Evolutionary conservation across 2,888 invertebrate species (phyloP).

Genomic region (Platycheirus rosarum): DNA sequence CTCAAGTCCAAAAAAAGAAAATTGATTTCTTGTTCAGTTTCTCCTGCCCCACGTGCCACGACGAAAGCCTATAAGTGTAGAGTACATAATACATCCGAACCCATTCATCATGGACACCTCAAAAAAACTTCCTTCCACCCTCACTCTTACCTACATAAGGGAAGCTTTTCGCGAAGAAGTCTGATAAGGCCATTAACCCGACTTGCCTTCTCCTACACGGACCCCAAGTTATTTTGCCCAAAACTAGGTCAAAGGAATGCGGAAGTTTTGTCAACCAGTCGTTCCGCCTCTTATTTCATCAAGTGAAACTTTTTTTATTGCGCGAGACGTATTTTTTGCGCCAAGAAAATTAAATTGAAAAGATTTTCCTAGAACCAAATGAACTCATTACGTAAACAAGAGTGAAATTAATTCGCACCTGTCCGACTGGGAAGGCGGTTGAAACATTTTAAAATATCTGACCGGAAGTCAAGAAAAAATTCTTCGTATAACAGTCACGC

Average conservation of each 20-base stretch:
- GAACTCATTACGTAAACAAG: constrained; percentile 60
- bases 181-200: constrained; percentile 69
- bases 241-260: constrained; percentile 70
- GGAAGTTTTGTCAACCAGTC: constrained; percentile 65
- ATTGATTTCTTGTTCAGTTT: constrained; percentile 59
- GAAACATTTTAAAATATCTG: constrained; percentile 59
- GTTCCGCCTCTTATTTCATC: constrained; percentile 29
- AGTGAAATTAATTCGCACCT: constrained; percentile 55
- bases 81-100: not conserved
- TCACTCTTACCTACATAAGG: not conserved
- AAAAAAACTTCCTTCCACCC: constrained; percentile 9
- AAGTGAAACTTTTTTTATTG: constrained; percentile 39
- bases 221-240: constrained; percentile 33
- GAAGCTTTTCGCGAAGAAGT: constrained; percentile 50
- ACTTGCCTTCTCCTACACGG: constrained; percentile 27
- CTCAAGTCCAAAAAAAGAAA: constrained; percentile 43
- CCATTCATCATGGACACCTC: constrained; percentile 36
- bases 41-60: not conserved
- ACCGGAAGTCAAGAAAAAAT: constrained; percentile 55
- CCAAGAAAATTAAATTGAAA: not conserved
- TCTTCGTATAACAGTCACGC: constrained; percentile 45
- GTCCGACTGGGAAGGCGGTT: not conserved
- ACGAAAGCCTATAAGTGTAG: not conserved
- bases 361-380: constrained; percentile 26
- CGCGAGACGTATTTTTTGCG: not conserved